Evolutionary conservation across 2,797 vertebrate species (phyloP), one percentile per base, ranked within the genome.

Genomic region (Morelia viridis): DNA sequence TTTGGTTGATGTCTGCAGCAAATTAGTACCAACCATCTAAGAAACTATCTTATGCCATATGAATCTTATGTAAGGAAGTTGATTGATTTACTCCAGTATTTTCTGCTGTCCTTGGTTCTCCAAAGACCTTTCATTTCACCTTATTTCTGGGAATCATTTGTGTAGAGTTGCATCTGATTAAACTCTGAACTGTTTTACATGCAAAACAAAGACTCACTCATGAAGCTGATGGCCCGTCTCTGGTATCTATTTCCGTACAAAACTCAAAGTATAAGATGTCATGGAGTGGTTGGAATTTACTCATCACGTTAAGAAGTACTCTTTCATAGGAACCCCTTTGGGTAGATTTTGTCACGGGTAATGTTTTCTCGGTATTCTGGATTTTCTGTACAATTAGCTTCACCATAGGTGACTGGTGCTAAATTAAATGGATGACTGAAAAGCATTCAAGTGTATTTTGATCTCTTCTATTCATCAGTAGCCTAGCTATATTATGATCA

Each of bases 311-410:
- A 95, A 94, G 95, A 96, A 95, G 96, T 95, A 96, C 93, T 94
- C 95, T 96, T 94, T 94, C 95, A 94, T 3, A 93, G 95, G 93
- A 89, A 90, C 95, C 94, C 94, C 95, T 96, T 68, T 95, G 95
- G 96, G 96, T 95, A 94, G 95, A 96, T 97, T 96, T 96, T 96
- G 95, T 96, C 96, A 96, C 93, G 94, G 87, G 89, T 95, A 97
- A 97, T 94, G 0, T 96, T 97, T 97, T 95, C 94, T 96, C 96
- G 95, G 96, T 96, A 95, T 93, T 95, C 92, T 93, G 94, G 87
- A 94, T 96, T 97, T 96, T 96, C 96, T 95, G 91, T 96, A 96
- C 95, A 96, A 96, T 97, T 97, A 97, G 94, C 95, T 94, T 95
- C 96, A 92, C 95, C 94, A 94, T 96, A 95, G 96, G 95, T 96